phyloP scores from a whole-genome alignment of 2,113 vertebrate genomes.

The Ammospiza caudacuta region DNA sequence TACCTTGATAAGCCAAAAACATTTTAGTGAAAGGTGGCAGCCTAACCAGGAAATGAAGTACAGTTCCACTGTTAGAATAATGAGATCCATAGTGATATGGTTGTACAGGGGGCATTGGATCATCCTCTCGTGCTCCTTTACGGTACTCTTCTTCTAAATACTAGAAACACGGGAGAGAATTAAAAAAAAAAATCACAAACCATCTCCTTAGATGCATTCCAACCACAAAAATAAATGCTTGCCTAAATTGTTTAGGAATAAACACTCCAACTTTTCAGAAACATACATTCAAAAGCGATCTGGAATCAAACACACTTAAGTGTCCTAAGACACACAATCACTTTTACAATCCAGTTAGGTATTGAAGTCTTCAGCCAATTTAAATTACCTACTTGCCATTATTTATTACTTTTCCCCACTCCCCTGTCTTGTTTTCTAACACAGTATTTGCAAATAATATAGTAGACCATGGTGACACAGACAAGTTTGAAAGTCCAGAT shows the following conservation, averaged over 20 bases:
- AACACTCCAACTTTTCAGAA: background rate
- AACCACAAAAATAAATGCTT: background rate
- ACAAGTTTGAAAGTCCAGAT: background rate
- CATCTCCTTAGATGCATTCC: background rate
- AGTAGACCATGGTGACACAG: background rate
- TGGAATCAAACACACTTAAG: background rate
- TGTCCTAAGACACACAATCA: background rate
- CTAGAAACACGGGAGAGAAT: slow-evolving; percentile 62
- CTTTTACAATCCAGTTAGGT: background rate
- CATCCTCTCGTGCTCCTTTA: slow-evolving; percentile 93
- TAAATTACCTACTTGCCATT: background rate
- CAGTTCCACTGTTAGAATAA: slow-evolving; percentile 98
- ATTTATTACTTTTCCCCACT: background rate
- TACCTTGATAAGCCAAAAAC: slow-evolving; percentile 98
- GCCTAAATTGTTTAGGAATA: background rate
- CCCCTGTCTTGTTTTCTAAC: background rate
- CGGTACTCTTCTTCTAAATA: slow-evolving; percentile 97
- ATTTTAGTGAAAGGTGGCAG: slow-evolving; percentile 99
- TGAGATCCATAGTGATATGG: slow-evolving; percentile 99
- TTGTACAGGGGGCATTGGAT: slow-evolving; percentile 97
- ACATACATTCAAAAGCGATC: background rate
- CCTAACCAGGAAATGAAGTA: slow-evolving; percentile 96
- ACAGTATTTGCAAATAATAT: background rate
- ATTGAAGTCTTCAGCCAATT: background rate
- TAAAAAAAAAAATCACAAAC: background rate